These are phyloP conservation scores for Mercenaria mercenaria DNA, from an alignment of 1,140 invertebrate species.

Conservation along the genomic window DNA sequence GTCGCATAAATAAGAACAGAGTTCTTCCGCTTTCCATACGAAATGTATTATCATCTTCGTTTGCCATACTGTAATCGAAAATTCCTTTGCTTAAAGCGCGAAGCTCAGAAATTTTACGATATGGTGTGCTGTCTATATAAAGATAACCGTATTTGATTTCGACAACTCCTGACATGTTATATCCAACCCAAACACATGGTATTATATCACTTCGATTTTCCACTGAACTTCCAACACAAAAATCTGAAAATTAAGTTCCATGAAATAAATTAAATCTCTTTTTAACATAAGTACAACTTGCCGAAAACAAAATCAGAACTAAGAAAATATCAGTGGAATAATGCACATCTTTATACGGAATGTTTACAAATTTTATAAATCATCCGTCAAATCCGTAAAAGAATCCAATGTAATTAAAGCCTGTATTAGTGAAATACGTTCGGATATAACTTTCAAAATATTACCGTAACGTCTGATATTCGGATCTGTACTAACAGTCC, in stretches of 20 bases:
- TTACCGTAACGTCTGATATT: constrained; percentile 45
- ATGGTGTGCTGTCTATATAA: not conserved
- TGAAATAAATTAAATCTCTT: too few relatives aligned
- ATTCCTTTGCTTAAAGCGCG: not conserved
- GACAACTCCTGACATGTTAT: constrained; percentile 29
- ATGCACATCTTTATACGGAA: too few relatives aligned
- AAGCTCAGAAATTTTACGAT: constrained; percentile 10
- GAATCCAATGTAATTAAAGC: too few relatives aligned
- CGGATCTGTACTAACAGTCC: constrained; percentile 41
- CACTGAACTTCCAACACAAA: constrained; percentile 43
- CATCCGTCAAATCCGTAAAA: too few relatives aligned
- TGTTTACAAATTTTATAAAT: too few relatives aligned
- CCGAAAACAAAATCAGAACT: too few relatives aligned
- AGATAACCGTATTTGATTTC: constrained; percentile 42
- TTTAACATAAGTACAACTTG: too few relatives aligned
- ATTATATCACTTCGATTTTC: constrained; percentile 27
- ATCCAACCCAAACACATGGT: constrained; percentile 39
- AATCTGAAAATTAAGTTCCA: constrained; percentile 28
- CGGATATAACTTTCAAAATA: too few relatives aligned
- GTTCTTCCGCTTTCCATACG: constrained; percentile 45
- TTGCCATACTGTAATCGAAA: not conserved
- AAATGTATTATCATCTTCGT: not conserved
- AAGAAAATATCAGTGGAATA: too few relatives aligned
- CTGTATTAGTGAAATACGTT: too few relatives aligned
- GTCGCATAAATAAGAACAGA: constrained; percentile 12